Percentiles rank a stretch among this genome's conserved stretches.
phyloP scores from a whole-genome alignment of 2,888 invertebrate species.

The Pammene aurita region DNA sequence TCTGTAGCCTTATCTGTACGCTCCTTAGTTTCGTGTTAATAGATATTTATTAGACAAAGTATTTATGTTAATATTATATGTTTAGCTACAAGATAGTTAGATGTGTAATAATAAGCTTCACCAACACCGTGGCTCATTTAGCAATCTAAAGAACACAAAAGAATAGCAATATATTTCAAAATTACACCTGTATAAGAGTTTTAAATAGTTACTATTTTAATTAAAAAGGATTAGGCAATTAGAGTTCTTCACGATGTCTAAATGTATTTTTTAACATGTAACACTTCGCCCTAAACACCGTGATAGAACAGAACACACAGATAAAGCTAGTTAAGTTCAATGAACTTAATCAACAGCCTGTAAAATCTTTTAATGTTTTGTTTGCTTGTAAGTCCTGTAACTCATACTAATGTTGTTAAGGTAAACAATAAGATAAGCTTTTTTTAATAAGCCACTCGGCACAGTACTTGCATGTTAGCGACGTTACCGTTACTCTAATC shows the following conservation, averaged over 20 bases:
- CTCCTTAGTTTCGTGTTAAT: conserved; percentile 26
- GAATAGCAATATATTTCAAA: too few relatives aligned
- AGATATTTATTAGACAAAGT: conserved; percentile 25
- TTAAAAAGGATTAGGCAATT: too few relatives aligned
- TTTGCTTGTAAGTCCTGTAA: conserved; percentile 1
- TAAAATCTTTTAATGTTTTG: background rate
- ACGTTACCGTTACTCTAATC: background rate
- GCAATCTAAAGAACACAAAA: too few relatives aligned
- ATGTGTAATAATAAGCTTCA: background rate
- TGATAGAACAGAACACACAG: background rate
- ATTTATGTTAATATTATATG: background rate
- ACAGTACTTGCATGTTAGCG: background rate
- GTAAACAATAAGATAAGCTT: conserved; percentile 22
- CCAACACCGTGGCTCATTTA: too few relatives aligned
- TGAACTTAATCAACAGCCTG: conserved; percentile 12
- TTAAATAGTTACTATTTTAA: too few relatives aligned
- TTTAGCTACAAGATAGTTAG: background rate
- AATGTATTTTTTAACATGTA: background rate
- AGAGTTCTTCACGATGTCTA: too few relatives aligned
- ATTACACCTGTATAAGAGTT: too few relatives aligned
- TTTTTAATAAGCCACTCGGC: conserved; percentile 7
- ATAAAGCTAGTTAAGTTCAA: conserved; percentile 14
- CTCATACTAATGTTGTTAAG: conserved; percentile 2
- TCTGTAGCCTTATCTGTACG: conserved; percentile 22
- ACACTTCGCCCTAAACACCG: background rate